Conservation (phyloP, 2,797 vertebrate genomes). For the Falco columbarius region DNA sequence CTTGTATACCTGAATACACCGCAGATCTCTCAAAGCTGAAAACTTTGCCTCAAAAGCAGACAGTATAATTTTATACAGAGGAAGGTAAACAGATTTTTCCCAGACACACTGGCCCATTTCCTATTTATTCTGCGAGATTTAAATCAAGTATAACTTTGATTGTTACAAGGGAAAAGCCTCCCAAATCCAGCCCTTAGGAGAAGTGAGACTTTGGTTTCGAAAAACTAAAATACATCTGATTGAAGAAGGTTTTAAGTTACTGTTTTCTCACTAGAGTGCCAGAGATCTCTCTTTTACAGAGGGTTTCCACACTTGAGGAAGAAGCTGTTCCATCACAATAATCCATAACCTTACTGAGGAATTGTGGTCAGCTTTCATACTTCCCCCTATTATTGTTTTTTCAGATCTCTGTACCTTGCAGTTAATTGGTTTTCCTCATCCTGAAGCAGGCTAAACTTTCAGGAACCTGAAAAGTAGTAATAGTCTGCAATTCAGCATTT, state of each 20-base stretch:
- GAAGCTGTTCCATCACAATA: neutral
- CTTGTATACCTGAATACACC: neutral
- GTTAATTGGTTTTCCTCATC: neutral
- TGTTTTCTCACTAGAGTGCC: neutral
- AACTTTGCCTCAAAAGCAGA: neutral
- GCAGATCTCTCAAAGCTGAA: neutral
- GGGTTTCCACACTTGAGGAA: neutral
- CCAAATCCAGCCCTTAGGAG: neutral
- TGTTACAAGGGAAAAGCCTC: neutral
- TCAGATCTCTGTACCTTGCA: neutral
- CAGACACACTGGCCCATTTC: neutral
- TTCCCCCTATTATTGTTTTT: fast-evolving
- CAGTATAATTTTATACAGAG: neutral
- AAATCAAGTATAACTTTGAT: neutral
- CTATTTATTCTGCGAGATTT: neutral
- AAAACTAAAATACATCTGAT: neutral
- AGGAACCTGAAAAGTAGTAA: neutral
- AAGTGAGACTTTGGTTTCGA: neutral
- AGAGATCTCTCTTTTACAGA: neutral
- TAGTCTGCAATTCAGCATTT: neutral
- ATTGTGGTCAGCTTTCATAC: neutral
- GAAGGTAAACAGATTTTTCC: neutral
- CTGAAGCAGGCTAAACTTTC: neutral
- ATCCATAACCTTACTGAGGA: neutral
- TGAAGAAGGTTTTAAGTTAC: neutral